Evolutionary conservation across 2,888 invertebrate genomes (phyloP).

Genomic region (Pyralis farinalis): DNA sequence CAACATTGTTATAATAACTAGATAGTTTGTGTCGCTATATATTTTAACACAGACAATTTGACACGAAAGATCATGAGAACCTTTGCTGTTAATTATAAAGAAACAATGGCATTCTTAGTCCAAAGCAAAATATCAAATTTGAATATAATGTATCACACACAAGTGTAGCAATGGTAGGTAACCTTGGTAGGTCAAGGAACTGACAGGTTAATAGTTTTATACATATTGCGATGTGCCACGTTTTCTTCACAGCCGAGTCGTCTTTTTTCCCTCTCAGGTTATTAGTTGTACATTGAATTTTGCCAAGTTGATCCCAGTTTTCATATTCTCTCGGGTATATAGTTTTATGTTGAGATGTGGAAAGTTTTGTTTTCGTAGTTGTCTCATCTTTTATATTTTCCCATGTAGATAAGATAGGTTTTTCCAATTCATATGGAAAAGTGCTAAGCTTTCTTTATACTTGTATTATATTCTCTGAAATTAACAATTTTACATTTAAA

Average conservation of each 20-base stretch:
- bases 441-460: no score
- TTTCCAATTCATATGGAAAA: no score
- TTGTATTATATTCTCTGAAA: no score
- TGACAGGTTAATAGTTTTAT: slow-evolving; percentile 16
- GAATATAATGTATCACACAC: slow-evolving; percentile 47
- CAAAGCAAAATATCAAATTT: slow-evolving; percentile 43
- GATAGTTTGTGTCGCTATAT: slow-evolving; percentile 1
- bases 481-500: no score
- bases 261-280: no score
- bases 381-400: not conserved
- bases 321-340: no score
- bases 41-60: slow-evolving; percentile 9
- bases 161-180: slow-evolving; percentile 20
- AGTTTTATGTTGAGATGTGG: slow-evolving; percentile 11
- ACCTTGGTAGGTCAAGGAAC: slow-evolving; percentile 45
- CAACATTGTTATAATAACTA: slow-evolving; percentile 1
- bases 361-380: slow-evolving; percentile 2
- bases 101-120: slow-evolving; percentile 54
- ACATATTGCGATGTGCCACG: not conserved
- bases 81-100: slow-evolving; percentile 23
- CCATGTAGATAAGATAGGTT: no score
- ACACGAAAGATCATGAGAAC: slow-evolving; percentile 16
- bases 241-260: slow-evolving; percentile 4
- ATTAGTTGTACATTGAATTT: no score
- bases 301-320: no score